Percentiles rank a stretch among this genome's conserved stretches.
Conservation (phyloP, 2,888 invertebrate species). For the Hemithea aestivaria region DNA sequence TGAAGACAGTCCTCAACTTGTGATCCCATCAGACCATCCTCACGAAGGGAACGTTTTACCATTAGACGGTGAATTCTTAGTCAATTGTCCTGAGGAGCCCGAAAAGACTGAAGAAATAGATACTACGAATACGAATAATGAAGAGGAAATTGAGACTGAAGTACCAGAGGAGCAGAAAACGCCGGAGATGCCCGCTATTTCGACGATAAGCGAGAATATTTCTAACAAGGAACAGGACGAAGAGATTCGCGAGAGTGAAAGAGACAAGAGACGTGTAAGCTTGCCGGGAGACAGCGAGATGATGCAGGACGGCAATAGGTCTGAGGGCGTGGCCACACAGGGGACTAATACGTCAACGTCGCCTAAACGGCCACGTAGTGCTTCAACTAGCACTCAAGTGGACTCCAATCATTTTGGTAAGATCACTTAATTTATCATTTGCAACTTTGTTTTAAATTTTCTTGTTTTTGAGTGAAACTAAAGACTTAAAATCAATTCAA, state of each 20-base stretch:
- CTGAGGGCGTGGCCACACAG: constrained; percentile 57
- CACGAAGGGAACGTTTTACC: constrained; percentile 69
- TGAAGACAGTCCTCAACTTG: constrained; percentile 47
- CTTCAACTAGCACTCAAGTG: constrained; percentile 90
- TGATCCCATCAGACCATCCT: constrained; percentile 51
- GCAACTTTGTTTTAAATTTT: no score
- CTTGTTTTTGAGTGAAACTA: no score
- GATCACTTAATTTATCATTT: no score
- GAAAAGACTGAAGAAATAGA: constrained; percentile 37
- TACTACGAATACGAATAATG: constrained; percentile 50
- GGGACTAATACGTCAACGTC: constrained; percentile 73
- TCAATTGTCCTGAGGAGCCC: constrained; percentile 45
- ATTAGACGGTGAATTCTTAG: constrained; percentile 66
- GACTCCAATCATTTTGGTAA: constrained; percentile 92
- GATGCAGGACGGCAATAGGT: constrained; percentile 64
- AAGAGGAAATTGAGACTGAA: constrained; percentile 48
- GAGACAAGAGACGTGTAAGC: constrained; percentile 80
- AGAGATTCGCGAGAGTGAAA: constrained; percentile 62
- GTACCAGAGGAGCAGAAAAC: constrained; percentile 56
- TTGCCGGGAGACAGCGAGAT: constrained; percentile 76
- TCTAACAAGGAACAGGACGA: constrained; percentile 64
- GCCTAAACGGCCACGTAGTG: constrained; percentile 87
- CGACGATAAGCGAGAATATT: constrained; percentile 86
- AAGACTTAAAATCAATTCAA: no score
- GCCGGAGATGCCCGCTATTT: constrained; percentile 83